A percentile compares a stretch with the other conserved stretches of the same genome.
These are phyloP conservation scores for Rhegmatorhina hoffmannsi DNA, from an alignment of 2,113 vertebrate species.

Conservation along the genomic window DNA sequence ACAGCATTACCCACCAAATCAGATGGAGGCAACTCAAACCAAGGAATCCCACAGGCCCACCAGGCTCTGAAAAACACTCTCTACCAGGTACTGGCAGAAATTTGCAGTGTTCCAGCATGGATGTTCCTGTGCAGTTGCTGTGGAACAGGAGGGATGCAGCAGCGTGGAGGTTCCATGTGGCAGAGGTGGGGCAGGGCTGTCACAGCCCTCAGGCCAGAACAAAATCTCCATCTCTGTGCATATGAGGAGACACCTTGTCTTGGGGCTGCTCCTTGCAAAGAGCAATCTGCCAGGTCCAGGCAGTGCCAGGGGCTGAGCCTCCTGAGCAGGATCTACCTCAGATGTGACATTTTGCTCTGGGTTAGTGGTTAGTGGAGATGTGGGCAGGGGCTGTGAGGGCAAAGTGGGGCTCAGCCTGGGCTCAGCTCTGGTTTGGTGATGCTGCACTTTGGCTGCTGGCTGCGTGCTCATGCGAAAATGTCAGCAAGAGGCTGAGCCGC, in stretches of 20 bases:
- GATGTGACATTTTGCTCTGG: fast-evolving
- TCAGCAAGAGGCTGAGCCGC: not conserved
- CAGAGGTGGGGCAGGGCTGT: not conserved
- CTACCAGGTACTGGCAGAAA: not conserved
- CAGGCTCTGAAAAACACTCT: fast-evolving
- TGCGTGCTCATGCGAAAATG: not conserved
- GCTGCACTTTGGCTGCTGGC: not conserved
- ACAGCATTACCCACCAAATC: not conserved
- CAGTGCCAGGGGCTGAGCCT: not conserved
- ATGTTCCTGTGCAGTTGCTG: not conserved
- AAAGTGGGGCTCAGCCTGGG: not conserved
- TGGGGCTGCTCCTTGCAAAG: not conserved
- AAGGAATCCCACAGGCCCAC: not conserved
- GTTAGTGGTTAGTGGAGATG: not conserved
- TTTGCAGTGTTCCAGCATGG: fast-evolving
- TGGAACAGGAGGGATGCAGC: not conserved
- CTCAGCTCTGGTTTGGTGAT: not conserved
- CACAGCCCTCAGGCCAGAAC: not conserved
- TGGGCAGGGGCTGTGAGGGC: not conserved
- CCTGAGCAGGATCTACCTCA: not conserved
- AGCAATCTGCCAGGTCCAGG: not conserved
- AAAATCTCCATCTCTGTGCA: not conserved
- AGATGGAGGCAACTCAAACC: not conserved
- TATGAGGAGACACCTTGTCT: not conserved
- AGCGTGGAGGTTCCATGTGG: fast-evolving